A percentile compares a stretch with the other conserved stretches of the same genome.
phyloP scores from a whole-genome alignment of 2,797 vertebrate genomes.

The Crenuchus spilurus region DNA sequence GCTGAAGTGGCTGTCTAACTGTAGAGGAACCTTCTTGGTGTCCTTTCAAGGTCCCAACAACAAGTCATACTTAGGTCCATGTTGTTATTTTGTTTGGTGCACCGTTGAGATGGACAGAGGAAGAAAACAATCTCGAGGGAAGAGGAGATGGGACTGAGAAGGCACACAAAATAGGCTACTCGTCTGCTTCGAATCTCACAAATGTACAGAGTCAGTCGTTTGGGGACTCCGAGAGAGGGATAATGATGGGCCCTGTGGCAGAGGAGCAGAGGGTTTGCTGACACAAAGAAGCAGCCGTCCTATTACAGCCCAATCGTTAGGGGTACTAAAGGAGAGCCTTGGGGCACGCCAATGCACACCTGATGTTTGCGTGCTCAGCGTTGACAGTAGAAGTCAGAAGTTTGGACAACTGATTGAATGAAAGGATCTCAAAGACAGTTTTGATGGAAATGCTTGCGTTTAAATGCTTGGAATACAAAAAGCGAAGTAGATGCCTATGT shows the following conservation, averaged over 20 bases:
- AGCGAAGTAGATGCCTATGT: too few relatives aligned
- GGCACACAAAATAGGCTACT: constrained; percentile 81
- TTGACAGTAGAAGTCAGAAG: constrained; percentile 52
- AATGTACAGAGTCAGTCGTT: constrained; percentile 47
- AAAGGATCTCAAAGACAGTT: too few relatives aligned
- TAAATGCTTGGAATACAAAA: too few relatives aligned
- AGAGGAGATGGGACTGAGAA: constrained; percentile 69
- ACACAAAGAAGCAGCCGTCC: constrained; percentile 68
- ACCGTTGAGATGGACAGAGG: constrained; percentile 35
- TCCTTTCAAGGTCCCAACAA: constrained; percentile 7
- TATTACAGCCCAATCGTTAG: constrained; percentile 62
- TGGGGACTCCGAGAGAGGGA: constrained; percentile 52
- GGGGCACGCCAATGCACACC: constrained; percentile 48
- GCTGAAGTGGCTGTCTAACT: constrained; percentile 68
- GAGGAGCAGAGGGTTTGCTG: constrained; percentile 55
- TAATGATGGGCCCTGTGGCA: constrained; percentile 60
- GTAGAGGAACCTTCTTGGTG: constrained; percentile 55
- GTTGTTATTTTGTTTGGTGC: constrained; percentile 24
- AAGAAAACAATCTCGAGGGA: constrained; percentile 46
- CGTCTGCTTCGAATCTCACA: constrained; percentile 61
- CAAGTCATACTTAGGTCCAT: neutral
- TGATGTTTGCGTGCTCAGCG: neutral
- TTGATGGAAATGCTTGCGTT: too few relatives aligned
- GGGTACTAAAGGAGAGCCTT: constrained; percentile 63
- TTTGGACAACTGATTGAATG: constrained; percentile 15